Conservation (phyloP, 2,888 invertebrate genomes). For the Troglohyphantes excavatus region DNA sequence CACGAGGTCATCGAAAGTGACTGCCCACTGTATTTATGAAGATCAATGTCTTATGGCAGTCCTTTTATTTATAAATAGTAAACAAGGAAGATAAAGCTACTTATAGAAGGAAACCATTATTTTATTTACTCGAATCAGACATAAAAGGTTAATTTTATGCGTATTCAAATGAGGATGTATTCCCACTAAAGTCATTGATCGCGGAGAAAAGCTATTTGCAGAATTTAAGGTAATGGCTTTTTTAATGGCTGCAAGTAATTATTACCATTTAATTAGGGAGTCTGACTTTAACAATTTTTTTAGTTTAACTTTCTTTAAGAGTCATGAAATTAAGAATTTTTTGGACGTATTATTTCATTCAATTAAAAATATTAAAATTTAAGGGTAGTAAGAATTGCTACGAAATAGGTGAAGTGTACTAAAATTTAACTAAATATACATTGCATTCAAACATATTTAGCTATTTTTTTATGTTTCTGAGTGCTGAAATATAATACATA, state of each 20-base stretch:
- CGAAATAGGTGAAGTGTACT: too few relatives aligned
- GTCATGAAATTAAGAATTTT: too few relatives aligned
- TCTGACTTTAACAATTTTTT: not conserved
- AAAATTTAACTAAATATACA: too few relatives aligned
- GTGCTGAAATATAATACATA: too few relatives aligned
- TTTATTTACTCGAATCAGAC: not conserved
- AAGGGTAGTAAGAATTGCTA: too few relatives aligned
- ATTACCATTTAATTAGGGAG: not conserved
- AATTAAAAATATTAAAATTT: too few relatives aligned
- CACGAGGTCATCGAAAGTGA: constrained; percentile 41
- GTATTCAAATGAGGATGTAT: constrained; percentile 12
- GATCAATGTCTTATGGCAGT: not conserved
- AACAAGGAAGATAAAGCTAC: constrained; percentile 23
- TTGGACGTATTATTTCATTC: too few relatives aligned
- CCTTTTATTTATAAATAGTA: constrained; percentile 7
- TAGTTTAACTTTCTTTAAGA: not conserved
- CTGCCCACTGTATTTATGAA: not conserved
- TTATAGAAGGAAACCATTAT: not conserved
- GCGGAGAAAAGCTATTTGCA: not conserved
- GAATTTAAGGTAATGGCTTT: not conserved
- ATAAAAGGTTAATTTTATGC: constrained; percentile 19
- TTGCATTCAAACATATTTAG: too few relatives aligned
- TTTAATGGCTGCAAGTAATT: not conserved
- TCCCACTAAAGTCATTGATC: constrained; percentile 52
- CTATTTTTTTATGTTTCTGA: too few relatives aligned